Percentiles rank a stretch among this genome's conserved stretches.
These are phyloP conservation scores for Genyomyrus donnyi DNA, from an alignment of 2,113 vertebrate species.

Conservation along the genomic window DNA sequence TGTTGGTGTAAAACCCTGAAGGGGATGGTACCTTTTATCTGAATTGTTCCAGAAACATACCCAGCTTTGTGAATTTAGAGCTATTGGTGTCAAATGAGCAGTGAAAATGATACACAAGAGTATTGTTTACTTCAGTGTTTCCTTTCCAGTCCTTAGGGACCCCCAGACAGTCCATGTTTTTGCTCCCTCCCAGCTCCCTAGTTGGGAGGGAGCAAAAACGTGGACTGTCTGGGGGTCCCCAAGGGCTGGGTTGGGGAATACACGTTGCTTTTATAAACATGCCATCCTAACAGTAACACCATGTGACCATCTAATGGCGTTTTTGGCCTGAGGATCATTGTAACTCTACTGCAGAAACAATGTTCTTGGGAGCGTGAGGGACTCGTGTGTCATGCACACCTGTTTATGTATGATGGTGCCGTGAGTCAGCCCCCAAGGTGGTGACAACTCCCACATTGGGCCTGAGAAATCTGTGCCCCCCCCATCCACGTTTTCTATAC, in stretches of 20 bases:
- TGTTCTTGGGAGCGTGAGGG: not conserved
- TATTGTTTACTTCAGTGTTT: not conserved
- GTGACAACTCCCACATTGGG: not conserved
- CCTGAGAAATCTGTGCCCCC: not conserved
- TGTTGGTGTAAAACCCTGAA: not conserved
- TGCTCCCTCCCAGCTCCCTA: not conserved
- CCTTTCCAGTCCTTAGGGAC: not conserved
- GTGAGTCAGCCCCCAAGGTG: not conserved
- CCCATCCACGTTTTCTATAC: not conserved
- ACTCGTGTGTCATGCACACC: not conserved
- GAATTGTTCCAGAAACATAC: not conserved
- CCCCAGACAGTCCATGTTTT: not conserved
- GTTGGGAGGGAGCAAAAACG: not conserved
- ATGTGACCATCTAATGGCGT: not conserved
- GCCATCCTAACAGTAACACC: not conserved
- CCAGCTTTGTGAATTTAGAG: not conserved
- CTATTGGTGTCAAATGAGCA: not conserved
- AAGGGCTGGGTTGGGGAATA: not conserved
- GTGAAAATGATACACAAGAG: not conserved
- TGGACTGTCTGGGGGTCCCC: not conserved
- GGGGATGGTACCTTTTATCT: not conserved
- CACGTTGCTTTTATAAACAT: not conserved
- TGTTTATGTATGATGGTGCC: slow-evolving; percentile 1
- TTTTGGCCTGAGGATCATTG: not conserved
- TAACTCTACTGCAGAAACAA: not conserved